Base-by-base conservation (phyloP, 2,888 invertebrate genomes). In the Incurvaria masculella region DNA sequence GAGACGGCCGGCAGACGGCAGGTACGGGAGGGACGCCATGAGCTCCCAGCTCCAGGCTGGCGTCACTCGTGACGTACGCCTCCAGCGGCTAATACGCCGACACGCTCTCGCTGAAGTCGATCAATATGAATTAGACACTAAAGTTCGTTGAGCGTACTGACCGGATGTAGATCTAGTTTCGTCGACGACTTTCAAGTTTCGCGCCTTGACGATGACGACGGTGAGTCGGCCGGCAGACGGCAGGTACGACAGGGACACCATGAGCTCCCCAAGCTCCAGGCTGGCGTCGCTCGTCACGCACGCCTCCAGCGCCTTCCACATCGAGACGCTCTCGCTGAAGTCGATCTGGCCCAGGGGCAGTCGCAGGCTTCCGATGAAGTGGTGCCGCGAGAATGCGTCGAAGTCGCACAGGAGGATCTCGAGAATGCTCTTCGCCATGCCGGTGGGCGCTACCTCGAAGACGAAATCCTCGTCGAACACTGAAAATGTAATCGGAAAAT, bases 381-480 rank as follows among this genome's bases (percentile, higher is more conserved):
- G 83, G 57, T 87, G 85, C 1, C 83, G 71, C 0, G 81, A 80
- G 60, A 82, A 84, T 3, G 85, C 83, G 61, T 86, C 86, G 52
- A 83, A 85, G 57, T 87, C 84, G 57, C 82, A 86, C 0, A 87
- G 59, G 4, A 85, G 63, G 45, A 87, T 70, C 63, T 87, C 86
- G 49, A 87, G 64, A 1, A 79, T 81, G 46, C 81, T 71, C 38
- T 78, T 72, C 6, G 70, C 67, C 46, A 85, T 64, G 2, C 75
- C 68, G 1, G 72, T 65, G 8, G 81, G 70, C n/a, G 68, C 64
- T 26, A 84, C 81, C 59, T 87, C 86, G 57, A 87, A 87, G 4
- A 84, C 81, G 55, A 87, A 86, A 56, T 85, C 83, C 59, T 87
- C 86, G 53, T 86, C 85, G 56, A 87, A 87, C 48, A 83, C 82